These are phyloP conservation scores for Aleadryas rufinucha DNA, from an alignment of 2,113 vertebrate genomes.

Conservation along the genomic window DNA sequence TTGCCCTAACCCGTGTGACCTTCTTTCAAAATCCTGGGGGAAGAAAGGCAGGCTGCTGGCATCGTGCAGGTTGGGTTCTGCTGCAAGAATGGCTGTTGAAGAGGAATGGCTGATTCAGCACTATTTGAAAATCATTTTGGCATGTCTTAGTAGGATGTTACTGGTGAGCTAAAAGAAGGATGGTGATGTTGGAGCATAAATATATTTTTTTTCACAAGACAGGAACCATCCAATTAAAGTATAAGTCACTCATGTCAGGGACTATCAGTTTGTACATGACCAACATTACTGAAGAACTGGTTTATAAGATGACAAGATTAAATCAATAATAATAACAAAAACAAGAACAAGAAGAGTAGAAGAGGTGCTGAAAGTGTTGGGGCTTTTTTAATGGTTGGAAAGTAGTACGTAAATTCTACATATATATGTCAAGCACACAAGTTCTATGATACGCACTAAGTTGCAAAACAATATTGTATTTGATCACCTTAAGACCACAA, in stretches of 20 bases:
- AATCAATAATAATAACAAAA: not conserved
- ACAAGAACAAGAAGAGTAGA: not conserved
- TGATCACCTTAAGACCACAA: not conserved
- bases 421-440: not conserved
- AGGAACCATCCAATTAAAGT: not conserved
- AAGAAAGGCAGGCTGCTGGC: not conserved
- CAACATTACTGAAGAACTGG: not conserved
- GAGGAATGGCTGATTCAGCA: not conserved
- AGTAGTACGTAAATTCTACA: not conserved
- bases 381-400: not conserved
- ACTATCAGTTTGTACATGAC: not conserved
- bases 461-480: not conserved
- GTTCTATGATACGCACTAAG: not conserved
- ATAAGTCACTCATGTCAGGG: not conserved
- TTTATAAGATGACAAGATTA: not conserved
- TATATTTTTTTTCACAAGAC: not conserved
- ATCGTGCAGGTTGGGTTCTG: not conserved
- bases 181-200: not conserved
- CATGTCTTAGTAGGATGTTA: not conserved
- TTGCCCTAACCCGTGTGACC: not conserved
- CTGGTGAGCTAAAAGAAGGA: not conserved
- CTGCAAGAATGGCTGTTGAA: not conserved
- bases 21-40: not conserved
- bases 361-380: not conserved
- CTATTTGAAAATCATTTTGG: not conserved